A percentile compares a stretch with the other conserved stretches of the same genome.
Conservation (phyloP, 2,888 invertebrate genomes). For the Eudiplozoon nipponicum region DNA sequence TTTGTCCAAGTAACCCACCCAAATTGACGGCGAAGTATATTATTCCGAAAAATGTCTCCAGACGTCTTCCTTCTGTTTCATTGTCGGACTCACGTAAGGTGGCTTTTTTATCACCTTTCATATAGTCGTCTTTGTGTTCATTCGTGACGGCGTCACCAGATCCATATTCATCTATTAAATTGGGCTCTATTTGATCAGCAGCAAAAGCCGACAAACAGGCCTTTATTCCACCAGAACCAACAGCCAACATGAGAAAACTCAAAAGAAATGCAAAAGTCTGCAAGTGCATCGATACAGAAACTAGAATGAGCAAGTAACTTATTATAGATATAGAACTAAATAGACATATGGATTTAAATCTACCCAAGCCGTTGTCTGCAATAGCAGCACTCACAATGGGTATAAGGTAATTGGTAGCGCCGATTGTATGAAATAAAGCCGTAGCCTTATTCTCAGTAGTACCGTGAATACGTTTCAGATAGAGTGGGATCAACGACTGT, state of each 20-base stretch:
- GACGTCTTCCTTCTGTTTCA: slow-evolving; percentile 44
- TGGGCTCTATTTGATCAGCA: slow-evolving; percentile 50
- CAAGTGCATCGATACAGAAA: slow-evolving; percentile 8
- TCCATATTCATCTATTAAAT: too few relatives aligned
- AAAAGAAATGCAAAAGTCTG: slow-evolving; percentile 31
- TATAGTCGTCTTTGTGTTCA: background rate
- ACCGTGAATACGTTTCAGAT: too few relatives aligned
- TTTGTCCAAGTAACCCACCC: slow-evolving; percentile 27
- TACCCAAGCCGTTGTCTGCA: slow-evolving; percentile 42
- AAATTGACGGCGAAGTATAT: slow-evolving; percentile 53
- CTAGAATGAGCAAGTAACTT: slow-evolving; percentile 10
- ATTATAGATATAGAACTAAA: slow-evolving; percentile 12
- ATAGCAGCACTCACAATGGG: slow-evolving; percentile 62
- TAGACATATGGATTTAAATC: slow-evolving; percentile 12
- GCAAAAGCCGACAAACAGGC: slow-evolving; percentile 78
- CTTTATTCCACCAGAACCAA: slow-evolving; percentile 75
- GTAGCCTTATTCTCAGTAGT: too few relatives aligned
- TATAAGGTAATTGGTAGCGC: slow-evolving; percentile 32
- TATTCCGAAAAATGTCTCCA: slow-evolving; percentile 60
- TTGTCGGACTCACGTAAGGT: too few relatives aligned
- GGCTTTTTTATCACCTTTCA: background rate
- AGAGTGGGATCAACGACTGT: too few relatives aligned
- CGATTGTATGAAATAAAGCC: slow-evolving; percentile 1
- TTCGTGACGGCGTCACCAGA: background rate
- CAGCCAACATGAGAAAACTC: slow-evolving; percentile 42